A percentile compares a stretch with the other conserved stretches of the same genome.
Conservation (phyloP, 2,113 vertebrate genomes). For the Aptenodytes patagonicus region DNA sequence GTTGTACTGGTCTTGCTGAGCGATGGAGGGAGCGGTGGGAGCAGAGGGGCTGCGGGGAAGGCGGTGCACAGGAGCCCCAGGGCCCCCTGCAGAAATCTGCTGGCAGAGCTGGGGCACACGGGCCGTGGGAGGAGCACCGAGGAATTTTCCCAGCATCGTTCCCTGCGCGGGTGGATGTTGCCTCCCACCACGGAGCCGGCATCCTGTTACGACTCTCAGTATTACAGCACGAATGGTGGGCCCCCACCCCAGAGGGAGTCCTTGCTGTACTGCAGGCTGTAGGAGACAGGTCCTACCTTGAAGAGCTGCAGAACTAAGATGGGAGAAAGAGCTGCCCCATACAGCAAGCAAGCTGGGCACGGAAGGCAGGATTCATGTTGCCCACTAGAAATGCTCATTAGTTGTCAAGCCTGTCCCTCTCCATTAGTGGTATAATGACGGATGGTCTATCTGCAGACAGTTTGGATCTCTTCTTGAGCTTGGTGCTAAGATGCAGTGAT, state of each 20-base stretch:
- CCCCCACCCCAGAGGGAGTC: neutral
- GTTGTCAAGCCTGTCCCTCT: neutral
- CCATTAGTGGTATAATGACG: neutral
- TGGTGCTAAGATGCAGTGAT: neutral
- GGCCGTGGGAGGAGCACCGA: neutral
- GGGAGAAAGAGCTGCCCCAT: neutral
- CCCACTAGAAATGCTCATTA: neutral
- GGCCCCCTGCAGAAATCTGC: neutral
- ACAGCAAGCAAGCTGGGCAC: neutral
- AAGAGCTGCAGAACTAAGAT: neutral
- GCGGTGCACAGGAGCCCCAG: neutral
- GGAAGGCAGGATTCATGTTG: neutral
- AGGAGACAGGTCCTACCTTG: neutral
- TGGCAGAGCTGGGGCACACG: neutral
- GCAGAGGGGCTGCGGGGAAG: neutral
- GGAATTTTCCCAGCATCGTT: slow-evolving; percentile 34
- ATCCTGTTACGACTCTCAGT: neutral
- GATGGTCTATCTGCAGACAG: neutral
- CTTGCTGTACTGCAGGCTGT: neutral
- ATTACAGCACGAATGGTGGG: neutral
- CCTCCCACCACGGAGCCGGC: neutral
- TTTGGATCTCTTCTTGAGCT: neutral
- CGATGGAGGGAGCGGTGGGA: neutral
- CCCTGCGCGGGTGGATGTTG: neutral
- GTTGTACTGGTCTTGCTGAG: accelerated